Percentiles rank a stretch among this genome's conserved stretches.
Evolutionary conservation across 2,797 vertebrate genomes (phyloP).

Genomic region (Micropoecilia bifurca): DNA sequence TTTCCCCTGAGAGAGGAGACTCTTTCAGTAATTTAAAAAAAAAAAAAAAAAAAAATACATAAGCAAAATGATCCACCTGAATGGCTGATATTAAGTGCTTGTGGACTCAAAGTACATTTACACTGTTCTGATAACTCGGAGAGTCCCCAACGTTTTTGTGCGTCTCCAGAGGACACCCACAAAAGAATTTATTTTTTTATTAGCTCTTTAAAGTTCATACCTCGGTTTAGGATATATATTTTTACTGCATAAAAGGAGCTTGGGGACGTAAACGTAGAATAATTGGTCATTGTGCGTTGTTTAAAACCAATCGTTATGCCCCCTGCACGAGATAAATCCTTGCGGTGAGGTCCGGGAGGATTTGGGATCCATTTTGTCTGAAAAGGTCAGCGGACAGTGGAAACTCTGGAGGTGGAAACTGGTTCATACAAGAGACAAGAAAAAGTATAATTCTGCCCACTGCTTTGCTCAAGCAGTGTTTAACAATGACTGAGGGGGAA

Average conservation of each 20-base stretch:
- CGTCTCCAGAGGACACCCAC: neutral
- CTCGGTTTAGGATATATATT: neutral
- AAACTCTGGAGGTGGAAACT: slow-evolving; percentile 7
- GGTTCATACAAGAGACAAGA: slow-evolving; percentile 5
- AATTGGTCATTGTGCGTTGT: neutral
- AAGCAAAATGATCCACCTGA: neutral
- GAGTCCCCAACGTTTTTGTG: neutral
- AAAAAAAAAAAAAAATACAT: slow-evolving; percentile 17
- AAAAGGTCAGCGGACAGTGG: slow-evolving; percentile 11
- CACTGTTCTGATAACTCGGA: neutral
- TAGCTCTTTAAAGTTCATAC: neutral
- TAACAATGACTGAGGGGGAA: neutral
- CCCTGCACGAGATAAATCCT: neutral
- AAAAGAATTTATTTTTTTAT: neutral
- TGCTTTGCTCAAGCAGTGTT: neutral
- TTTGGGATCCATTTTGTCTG: neutral
- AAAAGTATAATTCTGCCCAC: neutral
- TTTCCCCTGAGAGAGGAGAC: neutral
- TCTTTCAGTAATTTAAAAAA: slow-evolving; percentile 10
- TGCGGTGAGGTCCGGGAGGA: neutral
- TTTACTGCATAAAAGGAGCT: neutral
- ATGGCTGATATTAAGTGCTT: neutral
- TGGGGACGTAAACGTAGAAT: neutral
- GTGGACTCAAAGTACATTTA: slow-evolving; percentile 1
- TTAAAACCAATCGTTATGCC: neutral